phyloP scores from a whole-genome alignment of 2,888 invertebrate genomes.

The Noctua pronuba region DNA sequence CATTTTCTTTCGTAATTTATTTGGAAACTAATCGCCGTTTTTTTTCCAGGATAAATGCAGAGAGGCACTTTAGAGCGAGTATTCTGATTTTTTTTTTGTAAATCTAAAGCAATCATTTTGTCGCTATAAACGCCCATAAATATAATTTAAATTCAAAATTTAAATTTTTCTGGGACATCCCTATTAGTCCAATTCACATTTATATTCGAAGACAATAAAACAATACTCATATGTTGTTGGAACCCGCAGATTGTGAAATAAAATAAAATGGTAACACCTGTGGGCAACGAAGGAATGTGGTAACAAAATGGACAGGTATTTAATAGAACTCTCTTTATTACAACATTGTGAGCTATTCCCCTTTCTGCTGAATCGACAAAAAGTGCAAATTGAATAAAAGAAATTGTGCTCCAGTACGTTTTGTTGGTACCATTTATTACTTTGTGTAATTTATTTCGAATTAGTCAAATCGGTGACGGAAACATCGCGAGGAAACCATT shows the following conservation, averaged over 20 bases:
- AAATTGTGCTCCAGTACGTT: neutral
- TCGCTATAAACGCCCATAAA: too few species aligned
- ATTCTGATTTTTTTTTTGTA: too few species aligned
- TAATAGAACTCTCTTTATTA: neutral
- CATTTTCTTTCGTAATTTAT: neutral
- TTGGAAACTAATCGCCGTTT: neutral
- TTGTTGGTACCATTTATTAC: neutral
- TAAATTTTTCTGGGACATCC: neutral
- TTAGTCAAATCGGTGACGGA: neutral
- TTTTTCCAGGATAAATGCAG: neutral
- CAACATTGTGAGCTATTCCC: neutral
- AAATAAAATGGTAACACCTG: conserved; percentile 10
- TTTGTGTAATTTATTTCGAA: neutral
- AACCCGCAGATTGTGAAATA: conserved; percentile 25
- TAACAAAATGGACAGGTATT: conserved; percentile 2
- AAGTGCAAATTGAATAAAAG: conserved; percentile 1
- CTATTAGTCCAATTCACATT: conserved; percentile 9
- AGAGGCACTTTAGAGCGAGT: neutral
- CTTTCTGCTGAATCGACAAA: neutral
- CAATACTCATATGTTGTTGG: neutral
- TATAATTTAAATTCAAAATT: neutral
- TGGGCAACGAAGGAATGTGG: neutral
- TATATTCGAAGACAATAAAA: conserved; percentile 15
- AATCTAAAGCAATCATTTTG: neutral
- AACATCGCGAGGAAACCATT: neutral